Evolutionary conservation across 2,113 vertebrate genomes (phyloP).

Genomic region (Procavia capensis): DNA sequence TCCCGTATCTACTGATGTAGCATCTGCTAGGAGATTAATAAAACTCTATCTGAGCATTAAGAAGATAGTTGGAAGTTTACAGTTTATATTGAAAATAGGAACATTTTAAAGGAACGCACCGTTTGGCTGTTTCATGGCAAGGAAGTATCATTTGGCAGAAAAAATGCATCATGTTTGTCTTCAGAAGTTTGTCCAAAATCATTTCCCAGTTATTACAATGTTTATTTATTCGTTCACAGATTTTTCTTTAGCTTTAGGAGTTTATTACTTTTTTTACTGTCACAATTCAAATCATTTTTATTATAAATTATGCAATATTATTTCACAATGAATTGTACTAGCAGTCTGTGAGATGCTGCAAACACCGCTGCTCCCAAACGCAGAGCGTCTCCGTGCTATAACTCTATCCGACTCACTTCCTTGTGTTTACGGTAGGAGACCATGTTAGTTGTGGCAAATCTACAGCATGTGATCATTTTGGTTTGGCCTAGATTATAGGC

Average conservation of each 20-base stretch:
- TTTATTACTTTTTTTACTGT: conserved; percentile 61
- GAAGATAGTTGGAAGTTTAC: not conserved
- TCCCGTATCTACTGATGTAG: not conserved
- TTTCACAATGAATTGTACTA: conserved; percentile 41
- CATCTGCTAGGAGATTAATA: not conserved
- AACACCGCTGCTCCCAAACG: not conserved
- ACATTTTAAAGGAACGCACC: not conserved
- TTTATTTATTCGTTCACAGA: conserved; percentile 46
- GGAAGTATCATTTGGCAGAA: not conserved
- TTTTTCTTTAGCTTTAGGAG: conserved; percentile 23
- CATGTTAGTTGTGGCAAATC: not conserved
- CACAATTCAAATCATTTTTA: not conserved
- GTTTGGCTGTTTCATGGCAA: not conserved
- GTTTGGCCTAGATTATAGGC: not conserved
- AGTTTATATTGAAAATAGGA: conserved; percentile 11
- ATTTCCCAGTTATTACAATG: conserved; percentile 33
- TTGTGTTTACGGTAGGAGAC: not conserved
- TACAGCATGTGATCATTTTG: not conserved
- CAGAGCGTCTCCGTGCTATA: not conserved
- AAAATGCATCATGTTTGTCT: not conserved
- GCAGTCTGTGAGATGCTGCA: not conserved
- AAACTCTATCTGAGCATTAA: not conserved
- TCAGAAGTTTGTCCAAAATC: conserved; percentile 40
- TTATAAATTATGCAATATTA: conserved; percentile 39
- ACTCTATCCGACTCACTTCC: not conserved